phyloP scores from a whole-genome alignment of 2,888 invertebrate genomes.

The Agrotis puta region DNA sequence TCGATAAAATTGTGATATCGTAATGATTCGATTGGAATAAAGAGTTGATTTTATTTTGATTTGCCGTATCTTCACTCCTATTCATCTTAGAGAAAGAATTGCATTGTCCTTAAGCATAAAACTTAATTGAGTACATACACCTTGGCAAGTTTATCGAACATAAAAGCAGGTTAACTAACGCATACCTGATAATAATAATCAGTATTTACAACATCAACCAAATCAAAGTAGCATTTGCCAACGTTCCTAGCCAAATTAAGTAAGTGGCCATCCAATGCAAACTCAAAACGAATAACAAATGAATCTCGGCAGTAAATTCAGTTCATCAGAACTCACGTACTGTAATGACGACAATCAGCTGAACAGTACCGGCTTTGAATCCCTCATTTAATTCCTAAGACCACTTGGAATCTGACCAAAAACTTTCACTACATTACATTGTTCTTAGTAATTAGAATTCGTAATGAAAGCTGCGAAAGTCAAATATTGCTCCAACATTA shows the following conservation, averaged over 20 bases:
- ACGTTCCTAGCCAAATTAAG: constrained; percentile 56
- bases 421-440: constrained; percentile 75
- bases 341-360: constrained; percentile 45
- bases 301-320: constrained; percentile 28
- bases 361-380: constrained; percentile 43
- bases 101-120: background rate
- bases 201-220: constrained; percentile 43
- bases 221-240: constrained; percentile 53
- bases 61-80: background rate
- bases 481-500: constrained; percentile 51
- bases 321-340: constrained; percentile 36
- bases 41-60: background rate
- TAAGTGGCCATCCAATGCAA: constrained; percentile 43
- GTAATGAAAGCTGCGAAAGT: constrained; percentile 66
- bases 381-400: constrained; percentile 51
- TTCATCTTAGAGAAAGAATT: background rate
- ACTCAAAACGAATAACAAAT: constrained; percentile 63
- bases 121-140: background rate
- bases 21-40: constrained; percentile 10
- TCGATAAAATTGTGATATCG: constrained; percentile 38
- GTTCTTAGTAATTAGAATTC: constrained; percentile 70
- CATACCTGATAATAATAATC: constrained; percentile 25
- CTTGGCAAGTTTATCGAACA: constrained; percentile 29
- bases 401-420: constrained; percentile 43
- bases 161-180: constrained; percentile 5